Evolutionary conservation across 2,888 invertebrate genomes (phyloP), one percentile per base, ranked within the genome.

Genomic region (Lepidonotus clava): DNA sequence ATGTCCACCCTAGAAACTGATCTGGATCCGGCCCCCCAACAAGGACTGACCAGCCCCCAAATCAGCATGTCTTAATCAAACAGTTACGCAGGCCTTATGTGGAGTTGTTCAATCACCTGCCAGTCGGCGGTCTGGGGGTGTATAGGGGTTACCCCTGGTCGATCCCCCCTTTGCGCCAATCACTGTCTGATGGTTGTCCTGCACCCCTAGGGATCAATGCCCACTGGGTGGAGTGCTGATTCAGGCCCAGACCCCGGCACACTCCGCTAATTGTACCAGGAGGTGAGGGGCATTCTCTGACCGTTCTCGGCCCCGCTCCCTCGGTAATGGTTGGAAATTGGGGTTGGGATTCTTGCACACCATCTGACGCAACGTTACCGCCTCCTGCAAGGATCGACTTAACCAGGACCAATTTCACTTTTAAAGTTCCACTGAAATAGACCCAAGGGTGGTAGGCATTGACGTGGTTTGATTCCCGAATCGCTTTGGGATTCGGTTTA

Each of bases 41-140:
- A 28, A 24, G n/a, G n/a, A n/a, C 61, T 0, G 56, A 56, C 56
- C 56, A 14, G 28, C 61, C 61, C 28, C 61, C 24, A 18, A n/a
- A 61, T 28, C 61, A 61, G 61, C 61, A 61, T 61, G 61, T 61
- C 61, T 61, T 32, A 61, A 61, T 61, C 61, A 61, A 61, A 32
- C 28, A n/a, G 24, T 61, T 4, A 28, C 61, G n/a, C 61, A 28
- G 61, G 61, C 11, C 4, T 61, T 61, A 61, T 32, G 61, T 61
- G 24, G 14, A 32, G 24, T 61, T 61, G 61, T 61, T 14, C 61
- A 61, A 61, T 32, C 28, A 61, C 61, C 61, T 61, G 61, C 28
- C 61, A 61, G 61, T 32, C 28, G 24, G n/a, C 11, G 61, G 28
- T n/a, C n/a, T n/a, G n/a, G n/a, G n/a, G n/a, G n/a, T n/a, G n/a